A percentile compares a stretch with the other conserved stretches of the same genome.
Conservation (phyloP, 1,140 invertebrate species). For the Lamellibrachia luymesi region DNA sequence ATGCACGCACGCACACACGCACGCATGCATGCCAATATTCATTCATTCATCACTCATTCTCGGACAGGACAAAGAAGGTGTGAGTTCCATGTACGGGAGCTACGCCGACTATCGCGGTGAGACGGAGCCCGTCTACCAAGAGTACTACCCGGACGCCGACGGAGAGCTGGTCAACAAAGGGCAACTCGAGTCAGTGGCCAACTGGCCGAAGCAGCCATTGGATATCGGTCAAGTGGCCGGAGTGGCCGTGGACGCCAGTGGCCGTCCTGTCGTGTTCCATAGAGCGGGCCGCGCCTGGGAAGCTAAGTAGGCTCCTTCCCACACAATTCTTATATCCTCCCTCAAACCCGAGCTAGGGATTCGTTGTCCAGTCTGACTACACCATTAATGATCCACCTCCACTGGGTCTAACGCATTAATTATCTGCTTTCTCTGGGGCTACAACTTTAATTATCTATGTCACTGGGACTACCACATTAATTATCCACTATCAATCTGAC, state of each 20-base stretch:
- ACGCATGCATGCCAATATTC: not conserved
- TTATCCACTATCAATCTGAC: too few relatives aligned
- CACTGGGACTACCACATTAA: not conserved
- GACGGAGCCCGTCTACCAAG: too few relatives aligned
- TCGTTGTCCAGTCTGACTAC: not conserved
- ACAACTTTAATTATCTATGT: not conserved
- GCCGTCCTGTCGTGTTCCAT: slow-evolving; percentile 10
- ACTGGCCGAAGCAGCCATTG: slow-evolving; percentile 17
- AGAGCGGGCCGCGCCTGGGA: not conserved
- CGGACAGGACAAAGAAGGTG: not conserved
- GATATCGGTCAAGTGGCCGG: slow-evolving; percentile 19
- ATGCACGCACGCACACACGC: not conserved
- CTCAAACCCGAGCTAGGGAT: not conserved
- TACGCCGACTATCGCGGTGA: not conserved
- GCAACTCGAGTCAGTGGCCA: not conserved
- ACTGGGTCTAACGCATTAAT: not conserved
- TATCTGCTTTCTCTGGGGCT: not conserved
- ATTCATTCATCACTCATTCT: not conserved
- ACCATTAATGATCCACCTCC: not conserved
- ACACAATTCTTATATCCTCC: not conserved
- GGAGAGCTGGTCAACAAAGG: not conserved
- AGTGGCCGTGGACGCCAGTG: not conserved
- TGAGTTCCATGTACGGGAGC: not conserved
- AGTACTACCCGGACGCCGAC: not conserved
- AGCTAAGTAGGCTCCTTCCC: slow-evolving; percentile 1